Evolutionary conservation across 1,140 invertebrate genomes (phyloP).

Genomic region (Ips typographus): DNA sequence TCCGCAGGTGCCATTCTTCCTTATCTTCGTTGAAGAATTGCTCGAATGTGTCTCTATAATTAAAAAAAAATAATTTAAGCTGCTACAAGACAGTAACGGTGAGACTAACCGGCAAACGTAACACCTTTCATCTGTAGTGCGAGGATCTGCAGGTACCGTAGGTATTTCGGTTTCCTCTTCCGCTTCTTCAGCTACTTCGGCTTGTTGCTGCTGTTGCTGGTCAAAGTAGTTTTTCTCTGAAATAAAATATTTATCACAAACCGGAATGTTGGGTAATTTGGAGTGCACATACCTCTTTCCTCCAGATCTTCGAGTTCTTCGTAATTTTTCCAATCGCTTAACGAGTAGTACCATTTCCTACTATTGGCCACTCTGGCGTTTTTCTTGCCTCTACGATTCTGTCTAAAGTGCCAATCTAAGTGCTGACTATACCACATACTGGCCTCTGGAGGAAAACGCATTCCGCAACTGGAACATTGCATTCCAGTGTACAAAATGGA

Average conservation of each 20-base stretch:
- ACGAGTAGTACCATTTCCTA: conserved; percentile 85
- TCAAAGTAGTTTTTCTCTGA: conserved; percentile 88
- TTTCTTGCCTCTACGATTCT: conserved; percentile 86
- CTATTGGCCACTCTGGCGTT: conserved; percentile 79
- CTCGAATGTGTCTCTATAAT: conserved; percentile 74
- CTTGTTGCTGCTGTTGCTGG: conserved; percentile 59
- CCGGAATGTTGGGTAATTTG: no score
- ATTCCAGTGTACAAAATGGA: conserved; percentile 78
- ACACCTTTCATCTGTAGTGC: conserved; percentile 66
- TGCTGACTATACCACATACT: conserved; percentile 89
- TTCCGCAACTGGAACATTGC: conserved; percentile 93
- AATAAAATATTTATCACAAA: conserved; percentile 31
- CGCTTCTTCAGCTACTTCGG: conserved; percentile 52
- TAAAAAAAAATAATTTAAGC: neutral
- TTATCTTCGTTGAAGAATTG: conserved; percentile 94
- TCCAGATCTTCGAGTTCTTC: conserved; percentile 93
- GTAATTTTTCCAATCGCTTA: conserved; percentile 91
- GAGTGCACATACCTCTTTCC: conserved; percentile 70
- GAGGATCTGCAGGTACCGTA: conserved; percentile 63
- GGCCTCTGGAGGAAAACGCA: conserved; percentile 84
- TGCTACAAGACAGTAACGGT: neutral
- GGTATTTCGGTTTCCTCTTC: conserved; percentile 59
- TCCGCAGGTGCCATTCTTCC: conserved; percentile 92
- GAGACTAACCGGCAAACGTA: conserved; percentile 71
- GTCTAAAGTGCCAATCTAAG: conserved; percentile 96